Conservation (phyloP, 2,888 invertebrate species). For the Drosophila koepferae region DNA sequence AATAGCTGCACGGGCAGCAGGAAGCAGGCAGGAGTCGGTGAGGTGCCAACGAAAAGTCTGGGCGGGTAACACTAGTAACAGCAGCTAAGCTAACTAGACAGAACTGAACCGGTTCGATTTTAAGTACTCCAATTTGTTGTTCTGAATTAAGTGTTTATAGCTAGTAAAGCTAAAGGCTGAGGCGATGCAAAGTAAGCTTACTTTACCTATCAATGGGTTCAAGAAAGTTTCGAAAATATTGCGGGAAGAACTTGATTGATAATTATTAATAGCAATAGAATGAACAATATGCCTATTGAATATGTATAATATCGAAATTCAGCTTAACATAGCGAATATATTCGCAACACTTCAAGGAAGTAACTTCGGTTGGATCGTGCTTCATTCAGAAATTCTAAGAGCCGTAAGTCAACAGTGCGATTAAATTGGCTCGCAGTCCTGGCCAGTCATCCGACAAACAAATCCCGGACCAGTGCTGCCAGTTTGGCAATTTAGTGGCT, state of each 20-base stretch:
- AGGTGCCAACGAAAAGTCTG: not conserved
- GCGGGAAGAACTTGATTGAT: not conserved
- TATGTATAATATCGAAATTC: no score
- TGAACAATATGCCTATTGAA: no score
- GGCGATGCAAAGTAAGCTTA: no score
- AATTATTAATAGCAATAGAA: no score
- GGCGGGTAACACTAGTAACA: not conserved
- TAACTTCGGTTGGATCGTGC: no score
- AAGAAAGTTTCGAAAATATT: not conserved
- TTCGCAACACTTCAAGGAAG: not conserved
- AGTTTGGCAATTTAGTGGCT: no score
- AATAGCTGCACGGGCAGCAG: conserved; percentile 33
- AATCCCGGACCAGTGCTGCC: conserved; percentile 6
- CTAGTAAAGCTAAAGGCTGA: not conserved
- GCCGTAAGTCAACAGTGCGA: not conserved
- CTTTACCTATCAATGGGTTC: no score
- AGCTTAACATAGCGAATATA: not conserved
- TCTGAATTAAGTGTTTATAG: not conserved
- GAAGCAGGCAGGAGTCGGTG: not conserved
- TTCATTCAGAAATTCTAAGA: not conserved
- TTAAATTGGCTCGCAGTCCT: not conserved
- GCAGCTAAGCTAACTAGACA: not conserved
- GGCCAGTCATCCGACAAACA: conserved; percentile 1
- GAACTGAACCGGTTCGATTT: not conserved
- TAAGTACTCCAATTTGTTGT: not conserved